Evolutionary conservation across 2,888 invertebrate genomes (phyloP), one percentile per base, ranked within the genome.

Genomic region (Spialia ferax): DNA sequence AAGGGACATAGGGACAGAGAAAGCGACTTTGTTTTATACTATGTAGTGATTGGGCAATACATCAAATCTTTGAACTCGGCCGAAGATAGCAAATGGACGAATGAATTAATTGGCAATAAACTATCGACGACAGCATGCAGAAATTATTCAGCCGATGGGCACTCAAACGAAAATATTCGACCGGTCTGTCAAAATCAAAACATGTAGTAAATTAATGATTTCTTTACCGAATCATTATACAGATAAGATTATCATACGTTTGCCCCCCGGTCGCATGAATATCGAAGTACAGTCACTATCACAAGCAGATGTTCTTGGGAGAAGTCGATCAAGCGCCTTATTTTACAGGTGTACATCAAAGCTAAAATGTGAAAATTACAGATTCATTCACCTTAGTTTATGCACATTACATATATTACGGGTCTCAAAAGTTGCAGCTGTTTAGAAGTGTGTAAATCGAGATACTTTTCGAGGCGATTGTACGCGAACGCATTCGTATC

Each of bases 231-330:
- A 81, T 76, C 80, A 72, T 74, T 79, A 81, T 77, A 77, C 77
- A 71, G 63, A 55, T 42, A 20, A 67, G 42, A 84, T 86, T 83
- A 80, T 35, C 85, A 88, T 88, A 79, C 68, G 80, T 77, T 85
- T 87, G 85, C 79, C 81, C 81, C 48, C 78, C 72, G 59, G 71
- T 63, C 72, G 85, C 75, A 86, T 84, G 85, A 82, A 77, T 75
- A 79, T 75, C 73, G 68, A 73, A 71, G 84, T 81, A 85, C 82
- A 84, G 76, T 82, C 79, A 68, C 63, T 71, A 56, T 23, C 62
- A 65, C 52, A 72, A 77, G 74, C 64, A 70, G 64, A 10, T 67
- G 48, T 42, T 22, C 26, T 42, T 11, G 4, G 3, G 15, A 11
- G 7, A 54, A 23, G 11, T 35, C 1, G 32, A 23, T 38, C n/a